These are phyloP conservation scores for Lacerta agilis DNA, from an alignment of 2,797 vertebrate species.

Conservation along the genomic window DNA sequence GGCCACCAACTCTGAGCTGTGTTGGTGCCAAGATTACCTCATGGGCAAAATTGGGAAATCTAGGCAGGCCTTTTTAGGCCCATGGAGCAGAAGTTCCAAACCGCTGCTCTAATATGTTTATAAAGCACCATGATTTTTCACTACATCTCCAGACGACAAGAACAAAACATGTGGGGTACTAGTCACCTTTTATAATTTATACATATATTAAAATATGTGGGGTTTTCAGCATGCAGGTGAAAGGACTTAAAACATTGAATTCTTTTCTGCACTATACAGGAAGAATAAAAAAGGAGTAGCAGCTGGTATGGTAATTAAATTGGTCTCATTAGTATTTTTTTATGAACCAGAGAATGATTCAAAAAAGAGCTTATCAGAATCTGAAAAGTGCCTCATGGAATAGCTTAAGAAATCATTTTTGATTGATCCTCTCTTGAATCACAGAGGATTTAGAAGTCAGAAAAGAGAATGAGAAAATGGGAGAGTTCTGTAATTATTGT, in stretches of 20 bases:
- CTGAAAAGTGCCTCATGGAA: slow-evolving; percentile 34
- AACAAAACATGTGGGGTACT: not conserved
- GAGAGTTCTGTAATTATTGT: not conserved
- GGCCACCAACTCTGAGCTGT: no score
- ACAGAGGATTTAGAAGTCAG: slow-evolving; percentile 16
- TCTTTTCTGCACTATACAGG: slow-evolving; percentile 28
- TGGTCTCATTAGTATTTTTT: slow-evolving; percentile 48
- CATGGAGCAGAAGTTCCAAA: no score
- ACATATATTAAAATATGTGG: slow-evolving; percentile 30
- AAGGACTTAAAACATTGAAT: slow-evolving; percentile 22
- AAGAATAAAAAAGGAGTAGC: slow-evolving; percentile 54
- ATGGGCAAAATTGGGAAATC: no score
- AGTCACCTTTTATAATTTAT: slow-evolving; percentile 31
- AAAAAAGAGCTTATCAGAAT: slow-evolving; percentile 46
- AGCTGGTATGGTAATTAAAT: slow-evolving; percentile 57
- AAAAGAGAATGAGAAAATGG: not conserved
- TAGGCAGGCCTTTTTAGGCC: not conserved
- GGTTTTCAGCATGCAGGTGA: slow-evolving; percentile 47
- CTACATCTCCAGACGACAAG: not conserved
- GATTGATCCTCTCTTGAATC: slow-evolving; percentile 20
- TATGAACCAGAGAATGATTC: slow-evolving; percentile 52
- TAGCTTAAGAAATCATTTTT: slow-evolving; percentile 43
- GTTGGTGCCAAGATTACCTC: no score
- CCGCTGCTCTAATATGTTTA: not conserved
- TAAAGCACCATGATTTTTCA: not conserved